Conservation (phyloP, 1,140 invertebrate genomes). For the Cheumatopsyche charites region DNA sequence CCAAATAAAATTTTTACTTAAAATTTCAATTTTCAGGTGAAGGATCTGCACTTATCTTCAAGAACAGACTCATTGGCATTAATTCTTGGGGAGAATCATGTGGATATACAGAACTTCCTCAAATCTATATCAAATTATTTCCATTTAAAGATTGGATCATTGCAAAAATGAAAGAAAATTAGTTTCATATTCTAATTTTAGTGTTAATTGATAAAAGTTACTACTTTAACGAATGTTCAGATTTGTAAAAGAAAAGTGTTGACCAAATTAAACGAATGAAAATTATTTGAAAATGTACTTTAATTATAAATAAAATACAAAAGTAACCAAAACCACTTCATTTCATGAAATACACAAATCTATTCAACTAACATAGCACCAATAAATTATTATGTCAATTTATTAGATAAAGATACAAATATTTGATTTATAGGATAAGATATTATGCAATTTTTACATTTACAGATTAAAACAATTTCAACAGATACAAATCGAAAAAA, state of each 20-base stretch:
- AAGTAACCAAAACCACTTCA: not conserved
- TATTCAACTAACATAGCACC: not conserved
- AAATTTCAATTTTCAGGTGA: not conserved
- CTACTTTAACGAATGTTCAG: too few species aligned
- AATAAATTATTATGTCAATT: not conserved
- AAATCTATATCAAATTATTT: not conserved
- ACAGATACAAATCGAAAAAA: too few species aligned
- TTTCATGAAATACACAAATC: too few species aligned
- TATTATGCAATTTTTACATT: not conserved
- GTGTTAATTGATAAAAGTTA: too few species aligned
- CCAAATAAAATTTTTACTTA: not conserved
- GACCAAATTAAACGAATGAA: not conserved
- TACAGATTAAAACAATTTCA: not conserved
- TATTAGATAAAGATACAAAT: not conserved
- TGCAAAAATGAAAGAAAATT: too few species aligned
- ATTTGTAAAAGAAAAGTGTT: not conserved
- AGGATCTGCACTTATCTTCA: not conserved
- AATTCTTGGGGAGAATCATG: slow-evolving; percentile 12
- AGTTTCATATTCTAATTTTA: too few species aligned
- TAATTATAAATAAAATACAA: not conserved
- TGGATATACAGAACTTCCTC: not conserved
- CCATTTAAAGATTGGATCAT: slow-evolving; percentile 11
- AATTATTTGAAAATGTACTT: not conserved
- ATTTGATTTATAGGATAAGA: not conserved
- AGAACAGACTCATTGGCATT: not conserved